These are phyloP conservation scores for Eira barbara DNA, from an alignment of 2,113 vertebrate genomes.

Conservation along the genomic window DNA sequence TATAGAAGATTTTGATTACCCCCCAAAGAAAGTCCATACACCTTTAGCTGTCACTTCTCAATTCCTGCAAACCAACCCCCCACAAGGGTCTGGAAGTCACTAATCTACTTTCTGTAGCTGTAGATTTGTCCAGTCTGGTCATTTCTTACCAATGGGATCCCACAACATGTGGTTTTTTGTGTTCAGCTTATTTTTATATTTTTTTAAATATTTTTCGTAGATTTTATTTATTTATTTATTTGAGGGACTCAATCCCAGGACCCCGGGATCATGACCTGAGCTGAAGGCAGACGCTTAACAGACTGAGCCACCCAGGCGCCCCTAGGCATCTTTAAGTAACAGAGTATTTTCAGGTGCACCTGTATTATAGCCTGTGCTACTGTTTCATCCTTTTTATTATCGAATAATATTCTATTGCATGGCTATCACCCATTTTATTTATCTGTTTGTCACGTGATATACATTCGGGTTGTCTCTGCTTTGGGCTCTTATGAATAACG, in stretches of 20 bases:
- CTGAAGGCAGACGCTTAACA: not conserved
- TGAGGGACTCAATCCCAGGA: not conserved
- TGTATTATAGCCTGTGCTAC: fast-evolving
- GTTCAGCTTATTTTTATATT: not conserved
- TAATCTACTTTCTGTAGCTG: not conserved
- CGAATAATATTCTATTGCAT: not conserved
- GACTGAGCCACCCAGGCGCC: not conserved
- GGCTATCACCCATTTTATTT: not conserved
- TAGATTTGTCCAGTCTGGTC: not conserved
- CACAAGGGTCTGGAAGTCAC: not conserved
- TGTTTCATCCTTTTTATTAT: not conserved
- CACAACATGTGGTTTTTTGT: not conserved
- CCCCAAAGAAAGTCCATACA: not conserved
- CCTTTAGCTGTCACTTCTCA: not conserved
- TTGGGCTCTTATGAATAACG: not conserved
- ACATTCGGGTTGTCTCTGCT: not conserved
- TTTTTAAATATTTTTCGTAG: not conserved
- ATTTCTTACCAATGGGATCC: not conserved
- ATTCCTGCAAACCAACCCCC: too few relatives aligned
- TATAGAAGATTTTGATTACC: not conserved
- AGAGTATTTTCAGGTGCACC: not conserved
- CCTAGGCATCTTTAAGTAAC: not conserved
- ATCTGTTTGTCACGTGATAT: not conserved
- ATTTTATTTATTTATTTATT: not conserved
- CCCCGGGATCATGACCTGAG: not conserved